Conservation (phyloP, 2,113 vertebrate species). For the Brachypteracias leptosomus region DNA sequence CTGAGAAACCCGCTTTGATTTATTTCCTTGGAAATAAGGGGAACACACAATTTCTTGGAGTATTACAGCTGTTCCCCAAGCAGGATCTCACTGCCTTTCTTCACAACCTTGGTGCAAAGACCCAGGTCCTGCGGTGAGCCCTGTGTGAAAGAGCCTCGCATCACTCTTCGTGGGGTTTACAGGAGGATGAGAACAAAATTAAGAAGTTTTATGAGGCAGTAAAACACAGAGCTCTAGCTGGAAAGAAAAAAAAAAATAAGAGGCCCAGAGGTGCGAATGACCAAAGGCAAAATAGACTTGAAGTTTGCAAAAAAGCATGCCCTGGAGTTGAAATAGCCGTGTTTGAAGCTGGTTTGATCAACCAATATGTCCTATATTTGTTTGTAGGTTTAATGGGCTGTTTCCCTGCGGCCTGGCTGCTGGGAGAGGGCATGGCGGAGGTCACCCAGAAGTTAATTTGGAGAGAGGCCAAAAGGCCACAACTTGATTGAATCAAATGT, state of each 20-base stretch:
- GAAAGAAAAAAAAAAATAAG: not conserved
- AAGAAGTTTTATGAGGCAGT: not conserved
- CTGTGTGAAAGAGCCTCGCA: not conserved
- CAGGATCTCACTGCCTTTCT: not conserved
- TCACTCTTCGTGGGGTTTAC: not conserved
- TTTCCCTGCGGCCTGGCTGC: conserved; percentile 29
- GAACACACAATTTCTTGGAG: conserved; percentile 15
- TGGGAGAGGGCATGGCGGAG: conserved; percentile 42
- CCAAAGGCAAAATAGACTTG: not conserved
- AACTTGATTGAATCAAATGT: conserved; percentile 53
- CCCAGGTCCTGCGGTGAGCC: not conserved
- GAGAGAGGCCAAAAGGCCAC: conserved; percentile 61
- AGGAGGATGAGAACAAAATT: conserved; percentile 19
- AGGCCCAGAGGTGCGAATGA: not conserved
- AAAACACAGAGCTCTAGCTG: not conserved
- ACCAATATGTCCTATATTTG: conserved; percentile 24
- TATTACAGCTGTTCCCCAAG: conserved; percentile 10
- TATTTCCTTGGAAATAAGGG: conserved; percentile 48
- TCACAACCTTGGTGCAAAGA: not conserved
- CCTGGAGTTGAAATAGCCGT: not conserved
- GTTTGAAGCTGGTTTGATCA: conserved; percentile 40
- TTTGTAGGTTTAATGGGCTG: conserved; percentile 57
- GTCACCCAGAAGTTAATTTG: conserved; percentile 58
- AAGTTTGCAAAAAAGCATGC: not conserved
- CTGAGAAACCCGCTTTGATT: conserved; percentile 61